These are phyloP conservation scores for Phataginus tetradactyla DNA, from an alignment of 2,797 vertebrate species.

Conservation along the genomic window DNA sequence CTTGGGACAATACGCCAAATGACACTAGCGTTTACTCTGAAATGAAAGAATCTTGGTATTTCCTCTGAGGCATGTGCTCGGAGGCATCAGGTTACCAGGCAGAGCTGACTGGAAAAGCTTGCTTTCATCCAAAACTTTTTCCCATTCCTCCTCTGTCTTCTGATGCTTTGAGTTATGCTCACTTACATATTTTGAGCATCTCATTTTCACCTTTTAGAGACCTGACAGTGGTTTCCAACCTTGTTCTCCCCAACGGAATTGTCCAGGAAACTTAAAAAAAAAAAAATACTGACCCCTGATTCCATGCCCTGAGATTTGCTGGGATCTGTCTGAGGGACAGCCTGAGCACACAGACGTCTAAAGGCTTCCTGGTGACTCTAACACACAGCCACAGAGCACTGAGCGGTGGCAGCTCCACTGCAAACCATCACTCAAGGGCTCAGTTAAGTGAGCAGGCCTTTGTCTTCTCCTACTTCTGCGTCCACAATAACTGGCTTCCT, in stretches of 20 bases:
- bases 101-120: neutral
- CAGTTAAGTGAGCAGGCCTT: neutral
- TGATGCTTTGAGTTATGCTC: fast-evolving
- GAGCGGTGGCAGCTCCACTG: fast-evolving
- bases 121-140: neutral
- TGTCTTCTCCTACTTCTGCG: neutral
- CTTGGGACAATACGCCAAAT: neutral
- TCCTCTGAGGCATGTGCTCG: neutral
- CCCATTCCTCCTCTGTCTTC: neutral
- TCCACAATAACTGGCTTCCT: neutral
- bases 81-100: neutral
- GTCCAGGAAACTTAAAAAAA: neutral
- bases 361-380: fast-evolving
- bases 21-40: neutral
- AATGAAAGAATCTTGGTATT: neutral
- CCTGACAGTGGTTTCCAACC: neutral
- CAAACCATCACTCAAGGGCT: neutral
- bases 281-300: fast-evolving
- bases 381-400: fast-evolving
- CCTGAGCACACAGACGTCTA: neutral
- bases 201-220: neutral
- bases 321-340: fast-evolving
- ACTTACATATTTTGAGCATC: neutral
- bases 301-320: neutral
- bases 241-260: too few species aligned